Conservation (phyloP, 2,797 vertebrate genomes). For the Poliocrania exsul region DNA sequence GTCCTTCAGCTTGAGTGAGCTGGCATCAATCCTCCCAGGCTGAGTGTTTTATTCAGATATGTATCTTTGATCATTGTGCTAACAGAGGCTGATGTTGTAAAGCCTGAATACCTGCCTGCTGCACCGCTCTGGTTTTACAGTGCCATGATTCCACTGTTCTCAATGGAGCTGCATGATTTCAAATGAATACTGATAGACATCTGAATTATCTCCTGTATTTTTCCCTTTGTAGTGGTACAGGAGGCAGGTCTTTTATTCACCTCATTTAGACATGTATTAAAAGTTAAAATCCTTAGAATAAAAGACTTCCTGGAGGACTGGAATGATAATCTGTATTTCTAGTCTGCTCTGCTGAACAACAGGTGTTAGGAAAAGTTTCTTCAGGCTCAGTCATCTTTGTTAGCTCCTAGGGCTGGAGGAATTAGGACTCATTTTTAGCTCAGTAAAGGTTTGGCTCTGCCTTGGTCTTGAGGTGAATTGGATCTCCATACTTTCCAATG, state of each 20-base stretch:
- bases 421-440: not conserved
- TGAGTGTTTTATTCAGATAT: not conserved
- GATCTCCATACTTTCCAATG: not conserved
- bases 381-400: not conserved
- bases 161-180: not conserved
- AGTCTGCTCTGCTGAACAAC: not conserved
- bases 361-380: not conserved
- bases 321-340: not conserved
- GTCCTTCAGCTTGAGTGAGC: not conserved
- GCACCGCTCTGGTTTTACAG: not conserved
- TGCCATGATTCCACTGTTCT: not conserved
- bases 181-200: not conserved
- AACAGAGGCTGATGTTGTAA: not conserved
- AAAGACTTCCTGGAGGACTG: not conserved
- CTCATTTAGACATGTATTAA: not conserved
- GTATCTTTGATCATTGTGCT: not conserved
- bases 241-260: not conserved
- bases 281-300: not conserved
- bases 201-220: not conserved
- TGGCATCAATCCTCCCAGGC: not conserved
- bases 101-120: not conserved
- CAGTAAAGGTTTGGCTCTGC: not conserved
- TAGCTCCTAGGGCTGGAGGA: not conserved
- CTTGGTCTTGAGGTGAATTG: not conserved
- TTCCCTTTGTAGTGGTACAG: not conserved